Evolutionary conservation across 30 jellyfish, hydroid and myxozoan genomes (phyloP), one percentile per base, ranked within the genome.

Genomic region (Pelagia noctiluca): DNA sequence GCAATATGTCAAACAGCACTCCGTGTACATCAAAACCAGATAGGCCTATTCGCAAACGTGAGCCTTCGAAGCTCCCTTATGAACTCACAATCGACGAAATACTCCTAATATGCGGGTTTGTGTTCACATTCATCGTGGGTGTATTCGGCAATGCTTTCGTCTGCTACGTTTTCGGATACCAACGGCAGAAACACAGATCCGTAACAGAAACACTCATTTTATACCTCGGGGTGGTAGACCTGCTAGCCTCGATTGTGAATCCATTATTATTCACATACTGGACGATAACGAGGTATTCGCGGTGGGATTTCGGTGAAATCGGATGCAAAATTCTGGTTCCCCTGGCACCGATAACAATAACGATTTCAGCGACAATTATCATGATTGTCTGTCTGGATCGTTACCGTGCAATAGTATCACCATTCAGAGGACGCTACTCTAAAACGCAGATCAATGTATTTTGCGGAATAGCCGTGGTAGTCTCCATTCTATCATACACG

Each of bases 231-330:
- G 5, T 75, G 32, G 90, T 86, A 28, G 96, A 86, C 30, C 62
- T 86, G 4, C 50, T 75, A 4, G 89, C 96, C 62, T 86, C 96
- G 34, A 2, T 86, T 10, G 82, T 76, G 23, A 86, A 86, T 50
- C 96, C 96, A 10, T 34, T 63, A 23, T 54, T 86, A 30, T 86
- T 75, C 66, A 21, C 49, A 8, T 86, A 86, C 46, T 67, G 87
- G 85, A 75, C 89, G 2, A 36, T 63, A 24, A 75, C 96, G 5
- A 31, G 25, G 33, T 86, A 86, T 35, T 7, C 48, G 21, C 64
- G 86, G 35, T 86, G 96, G 96, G 96, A 86, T 57, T 86, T 86
- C 35, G 96, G 96, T 19, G 4, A 24, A 3, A 29, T 76, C 22
- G 96, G 90, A 7, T 86, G 96, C 68, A 86, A 74, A 34, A 21